Base-by-base conservation (phyloP, 1,140 invertebrate genomes). In the Gryllus bimaculatus region DNA sequence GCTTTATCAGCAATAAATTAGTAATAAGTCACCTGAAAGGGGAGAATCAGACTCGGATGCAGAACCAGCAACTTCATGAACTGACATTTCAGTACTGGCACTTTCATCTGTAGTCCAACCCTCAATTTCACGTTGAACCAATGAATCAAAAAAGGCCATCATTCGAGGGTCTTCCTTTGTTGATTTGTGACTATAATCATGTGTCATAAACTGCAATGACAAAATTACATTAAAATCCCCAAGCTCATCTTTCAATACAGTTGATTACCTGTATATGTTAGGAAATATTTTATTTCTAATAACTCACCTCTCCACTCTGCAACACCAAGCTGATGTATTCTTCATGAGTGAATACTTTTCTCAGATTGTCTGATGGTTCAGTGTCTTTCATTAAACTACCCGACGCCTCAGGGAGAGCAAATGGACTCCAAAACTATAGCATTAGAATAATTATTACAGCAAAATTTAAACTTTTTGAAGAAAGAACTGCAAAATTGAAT, bases 91-190 rank as follows among this genome's bases (percentile, higher is more conserved):
- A 8, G 78, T 74, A n/a, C 78, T 79, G 2, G 47, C 78, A 21
- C 78, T 79, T 8, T 49, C 73, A 8, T 79, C 78, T 48, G 78
- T 73, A 75, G 49, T 79, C 88, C 92, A 91, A 18, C 91, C 93
- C 85, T 96, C 94, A 74, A 96, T 91, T 85, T 97, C 95, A 21
- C 94, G 89, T 85, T 97, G 95, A 10, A 98, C 93, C 1, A 98
- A 85, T 7, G 95, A 96, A 87, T 98, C 96, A 83, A 98, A 98
- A 86, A 98, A 98, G 26, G 96, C 96, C 92, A 98, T 94, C 96
- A 98, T 98, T 75, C 95, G 89, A 2, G 94, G 92, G 87, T 98
- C 96, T 87, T 98, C 96, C 73, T 91, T 90, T 0, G 92, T 95
- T 8, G 93, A 96, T 82, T 95, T 92, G 81, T 94, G 90, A 82